These are phyloP conservation scores for Slavum lentiscoides DNA, from an alignment of 2,888 invertebrate species.

Conservation along the genomic window DNA sequence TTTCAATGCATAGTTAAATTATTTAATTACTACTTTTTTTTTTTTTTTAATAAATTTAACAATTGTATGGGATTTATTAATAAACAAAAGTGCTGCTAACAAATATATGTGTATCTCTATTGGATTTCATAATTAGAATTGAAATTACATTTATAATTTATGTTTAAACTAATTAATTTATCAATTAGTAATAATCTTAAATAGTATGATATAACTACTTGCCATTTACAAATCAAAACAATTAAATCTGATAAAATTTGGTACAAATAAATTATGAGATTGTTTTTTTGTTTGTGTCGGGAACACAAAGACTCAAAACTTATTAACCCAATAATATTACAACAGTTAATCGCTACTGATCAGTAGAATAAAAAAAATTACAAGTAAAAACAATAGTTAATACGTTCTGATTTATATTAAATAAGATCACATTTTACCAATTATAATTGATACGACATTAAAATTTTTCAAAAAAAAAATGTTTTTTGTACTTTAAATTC, in stretches of 20 bases:
- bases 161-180: not conserved
- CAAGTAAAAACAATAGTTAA: not conserved
- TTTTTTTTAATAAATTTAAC: not conserved
- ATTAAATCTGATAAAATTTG: not conserved
- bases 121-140: not conserved
- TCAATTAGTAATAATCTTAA: not conserved
- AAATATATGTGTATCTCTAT: not conserved
- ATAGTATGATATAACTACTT: not conserved
- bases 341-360: not conserved
- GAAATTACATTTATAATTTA: not conserved
- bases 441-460: not conserved
- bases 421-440: not conserved
- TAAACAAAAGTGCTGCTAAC: not conserved
- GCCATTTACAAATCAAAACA: not conserved
- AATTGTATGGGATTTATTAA: not conserved
- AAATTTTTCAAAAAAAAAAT: not conserved
- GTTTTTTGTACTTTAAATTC: not conserved
- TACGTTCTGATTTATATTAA: not conserved
- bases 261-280: not conserved
- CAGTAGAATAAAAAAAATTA: not conserved
- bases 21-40: not conserved
- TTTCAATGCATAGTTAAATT: not conserved
- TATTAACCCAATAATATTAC: not conserved
- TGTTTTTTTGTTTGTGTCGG: not conserved
- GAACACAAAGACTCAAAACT: not conserved